Percentiles rank a stretch among this genome's conserved stretches.
phyloP scores from a whole-genome alignment of 2,888 invertebrate species.

The Diarsia rubi region DNA sequence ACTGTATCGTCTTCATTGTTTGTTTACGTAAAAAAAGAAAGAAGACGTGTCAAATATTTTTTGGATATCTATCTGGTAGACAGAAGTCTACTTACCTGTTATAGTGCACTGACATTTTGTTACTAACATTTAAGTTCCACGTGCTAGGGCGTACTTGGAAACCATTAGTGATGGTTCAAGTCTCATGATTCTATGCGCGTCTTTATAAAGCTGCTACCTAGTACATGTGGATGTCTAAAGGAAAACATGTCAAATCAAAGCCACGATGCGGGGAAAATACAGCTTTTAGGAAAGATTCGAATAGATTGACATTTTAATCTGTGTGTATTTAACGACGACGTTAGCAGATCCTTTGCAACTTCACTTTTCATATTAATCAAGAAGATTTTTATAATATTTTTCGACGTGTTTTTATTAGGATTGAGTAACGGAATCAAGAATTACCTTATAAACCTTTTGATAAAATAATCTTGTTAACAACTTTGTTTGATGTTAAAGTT shows the following conservation, averaged over 20 bases:
- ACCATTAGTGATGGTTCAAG: background rate
- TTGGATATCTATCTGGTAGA: no score
- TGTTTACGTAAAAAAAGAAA: no score
- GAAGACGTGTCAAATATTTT: no score
- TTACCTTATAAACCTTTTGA: background rate
- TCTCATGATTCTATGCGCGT: background rate
- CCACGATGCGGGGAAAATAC: background rate
- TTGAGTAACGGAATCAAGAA: background rate
- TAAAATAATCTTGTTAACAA: background rate
- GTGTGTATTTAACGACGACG: background rate
- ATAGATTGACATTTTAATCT: slow-evolving; percentile 30
- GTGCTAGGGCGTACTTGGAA: background rate
- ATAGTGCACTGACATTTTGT: background rate
- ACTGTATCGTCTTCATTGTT: no score
- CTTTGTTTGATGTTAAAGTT: background rate
- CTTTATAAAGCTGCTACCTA: background rate
- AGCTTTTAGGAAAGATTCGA: background rate
- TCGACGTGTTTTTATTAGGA: background rate
- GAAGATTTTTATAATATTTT: background rate
- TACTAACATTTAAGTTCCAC: background rate
- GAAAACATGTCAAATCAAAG: background rate
- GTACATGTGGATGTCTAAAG: background rate
- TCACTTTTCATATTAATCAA: slow-evolving; percentile 1
- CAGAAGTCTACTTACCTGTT: background rate
- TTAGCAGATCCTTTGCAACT: background rate